Conservation (phyloP, 2,888 invertebrate genomes). For the Cheilosia soror region DNA sequence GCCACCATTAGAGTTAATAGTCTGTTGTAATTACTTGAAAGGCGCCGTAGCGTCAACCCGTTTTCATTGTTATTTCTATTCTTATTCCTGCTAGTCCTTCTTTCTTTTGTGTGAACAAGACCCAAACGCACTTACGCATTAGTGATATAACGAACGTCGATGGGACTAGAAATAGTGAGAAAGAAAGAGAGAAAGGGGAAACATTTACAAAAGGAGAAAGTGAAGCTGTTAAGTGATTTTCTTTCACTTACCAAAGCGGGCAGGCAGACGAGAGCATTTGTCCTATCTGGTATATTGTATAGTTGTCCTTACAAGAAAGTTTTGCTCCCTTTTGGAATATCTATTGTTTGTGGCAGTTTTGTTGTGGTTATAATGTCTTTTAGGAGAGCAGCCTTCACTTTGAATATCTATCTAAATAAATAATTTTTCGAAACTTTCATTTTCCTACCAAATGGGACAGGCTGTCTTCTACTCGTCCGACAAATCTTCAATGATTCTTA, state of each 20-base stretch:
- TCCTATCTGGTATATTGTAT: slow-evolving; percentile 31
- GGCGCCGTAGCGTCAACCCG: slow-evolving; percentile 68
- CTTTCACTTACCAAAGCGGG: slow-evolving; percentile 57
- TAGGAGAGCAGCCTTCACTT: slow-evolving; percentile 43
- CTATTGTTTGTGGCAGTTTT: slow-evolving; percentile 44
- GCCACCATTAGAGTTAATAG: slow-evolving; percentile 72
- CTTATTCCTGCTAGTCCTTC: slow-evolving; percentile 32
- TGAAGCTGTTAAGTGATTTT: slow-evolving; percentile 73
- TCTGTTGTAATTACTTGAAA: slow-evolving; percentile 70
- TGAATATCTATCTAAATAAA: slow-evolving; percentile 56
- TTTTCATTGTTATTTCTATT: slow-evolving; percentile 52
- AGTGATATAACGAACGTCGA: slow-evolving; percentile 17
- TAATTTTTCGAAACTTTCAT: slow-evolving; percentile 39
- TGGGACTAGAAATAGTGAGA: neutral
- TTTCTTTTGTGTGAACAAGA: slow-evolving; percentile 6
- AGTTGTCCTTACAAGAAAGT: slow-evolving; percentile 34
- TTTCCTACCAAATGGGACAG: slow-evolving; percentile 13
- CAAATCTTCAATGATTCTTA: slow-evolving; percentile 55
- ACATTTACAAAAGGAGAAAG: slow-evolving; percentile 52
- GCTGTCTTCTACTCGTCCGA: neutral
- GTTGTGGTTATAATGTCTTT: slow-evolving; percentile 41
- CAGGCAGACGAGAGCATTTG: neutral
- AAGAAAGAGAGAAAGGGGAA: neutral
- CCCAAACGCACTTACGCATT: slow-evolving; percentile 55
- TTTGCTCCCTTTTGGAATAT: slow-evolving; percentile 13